A percentile compares a stretch with the other conserved stretches of the same genome.
Conservation (phyloP, 1,140 invertebrate species). For the Drosophila tsacasi region DNA sequence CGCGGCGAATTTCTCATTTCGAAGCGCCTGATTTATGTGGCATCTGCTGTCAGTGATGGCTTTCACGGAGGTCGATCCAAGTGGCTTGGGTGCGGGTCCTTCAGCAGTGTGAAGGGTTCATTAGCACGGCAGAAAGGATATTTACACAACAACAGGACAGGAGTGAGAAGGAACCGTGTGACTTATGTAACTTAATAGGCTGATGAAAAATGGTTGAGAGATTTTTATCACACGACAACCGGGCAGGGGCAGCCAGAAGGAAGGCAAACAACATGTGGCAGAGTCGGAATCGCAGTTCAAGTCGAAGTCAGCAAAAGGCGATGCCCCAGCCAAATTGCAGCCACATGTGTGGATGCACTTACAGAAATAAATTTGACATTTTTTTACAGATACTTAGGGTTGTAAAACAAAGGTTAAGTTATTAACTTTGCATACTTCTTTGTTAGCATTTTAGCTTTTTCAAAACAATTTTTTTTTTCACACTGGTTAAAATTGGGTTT, state of each 20-base stretch:
- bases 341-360: conserved; percentile 70
- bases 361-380: neutral
- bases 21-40: conserved; percentile 65
- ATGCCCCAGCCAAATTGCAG: conserved; percentile 73
- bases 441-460: neutral
- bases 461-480: neutral
- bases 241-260: conserved; percentile 27
- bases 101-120: conserved; percentile 67
- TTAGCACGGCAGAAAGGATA: conserved; percentile 75
- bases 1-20: conserved; percentile 53
- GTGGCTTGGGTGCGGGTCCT: conserved; percentile 19
- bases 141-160: conserved; percentile 54
- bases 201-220: conserved; percentile 72
- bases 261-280: conserved; percentile 58
- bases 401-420: neutral
- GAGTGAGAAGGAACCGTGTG: conserved; percentile 37
- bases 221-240: conserved; percentile 70
- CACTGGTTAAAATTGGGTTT: neutral
- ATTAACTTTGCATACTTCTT: too few species aligned
- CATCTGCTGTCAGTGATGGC: conserved; percentile 61
- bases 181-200: conserved; percentile 83
- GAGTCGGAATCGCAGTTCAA: conserved; percentile 49
- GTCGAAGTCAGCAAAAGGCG: conserved; percentile 34
- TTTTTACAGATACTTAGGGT: neutral
- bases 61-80: conserved; percentile 37